Base-by-base conservation (phyloP, 2,888 invertebrate genomes). In the Cephus sareptanus region DNA sequence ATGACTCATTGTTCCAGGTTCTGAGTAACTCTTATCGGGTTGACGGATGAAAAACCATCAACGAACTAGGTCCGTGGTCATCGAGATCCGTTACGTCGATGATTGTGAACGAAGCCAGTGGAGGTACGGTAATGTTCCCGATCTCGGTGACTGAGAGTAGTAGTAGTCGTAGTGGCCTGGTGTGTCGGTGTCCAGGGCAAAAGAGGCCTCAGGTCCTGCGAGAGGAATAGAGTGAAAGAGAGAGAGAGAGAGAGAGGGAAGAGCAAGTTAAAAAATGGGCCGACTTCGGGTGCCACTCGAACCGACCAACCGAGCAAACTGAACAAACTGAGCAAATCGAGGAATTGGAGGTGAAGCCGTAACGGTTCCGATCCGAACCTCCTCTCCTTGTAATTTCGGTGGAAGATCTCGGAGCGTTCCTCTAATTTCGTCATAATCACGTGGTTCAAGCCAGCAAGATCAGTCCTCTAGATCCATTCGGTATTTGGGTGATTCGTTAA, bases 311-410 rank as follows among this genome's bases (percentile, higher is more conserved):
- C 71, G 70, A 70, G 31, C 70, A 31, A 70, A 30, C 70, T 78
- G 75, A 75, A 76, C 37, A 37, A 37, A 37, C 37, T 15, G 37
- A 37, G 15, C 37, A 37, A 37, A 37, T 23, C 71, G 30, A 71
- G 33, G 30, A 31, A 71, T 33, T 3, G 79, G 76, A 75, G 78
- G 77, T 77, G 82, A 81, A 80, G 81, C 80, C 82, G 79, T 84
- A 84, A 84, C 84, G 84, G 84, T 84, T 79, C 77, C 76, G 77
- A 77, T 79, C 80, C 76, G 76, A 78, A 76, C 78, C 80, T 80
- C 79, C 82, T 79, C 80, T 82, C 81, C 82, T 79, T 82, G 81
- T 83, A 83, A 81, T 83, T 83, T 83, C 80, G 82, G 79, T 79
- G 79, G 12, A 70, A 9, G 9, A 76, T 75, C 78, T 34, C 56